Conservation (phyloP, 1,140 invertebrate genomes). For the Psix sp. region DNA sequence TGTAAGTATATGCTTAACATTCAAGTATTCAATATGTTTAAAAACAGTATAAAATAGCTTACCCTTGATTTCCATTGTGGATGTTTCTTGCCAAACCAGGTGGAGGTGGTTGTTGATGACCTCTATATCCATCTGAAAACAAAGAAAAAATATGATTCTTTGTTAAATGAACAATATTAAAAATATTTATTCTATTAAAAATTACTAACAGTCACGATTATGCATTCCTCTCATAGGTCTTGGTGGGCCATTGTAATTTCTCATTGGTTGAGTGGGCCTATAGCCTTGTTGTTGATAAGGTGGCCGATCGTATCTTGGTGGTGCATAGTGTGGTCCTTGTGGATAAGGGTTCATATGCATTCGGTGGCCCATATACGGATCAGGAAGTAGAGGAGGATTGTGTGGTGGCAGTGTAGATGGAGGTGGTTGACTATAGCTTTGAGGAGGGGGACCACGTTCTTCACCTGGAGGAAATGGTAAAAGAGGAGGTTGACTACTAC, state of each 20-base stretch:
- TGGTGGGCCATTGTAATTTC: conserved; percentile 71
- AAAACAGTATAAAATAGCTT: conserved; percentile 26
- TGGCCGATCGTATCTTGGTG: conserved; percentile 70
- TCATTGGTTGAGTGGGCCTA: conserved; percentile 67
- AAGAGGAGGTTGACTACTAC: conserved; percentile 66
- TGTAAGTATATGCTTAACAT: neutral
- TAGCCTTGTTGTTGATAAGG: conserved; percentile 70
- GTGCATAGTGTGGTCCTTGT: conserved; percentile 73
- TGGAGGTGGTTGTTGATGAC: conserved; percentile 73
- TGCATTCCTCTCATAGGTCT: conserved; percentile 73
- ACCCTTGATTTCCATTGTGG: conserved; percentile 75
- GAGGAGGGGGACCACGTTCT: conserved; percentile 67
- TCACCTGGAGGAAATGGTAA: conserved; percentile 74
- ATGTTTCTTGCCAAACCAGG: conserved; percentile 71
- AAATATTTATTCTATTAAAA: neutral
- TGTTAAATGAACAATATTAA: conserved; percentile 11
- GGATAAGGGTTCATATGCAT: conserved; percentile 74
- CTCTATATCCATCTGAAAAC: conserved; percentile 70
- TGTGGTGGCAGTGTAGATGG: conserved; percentile 69
- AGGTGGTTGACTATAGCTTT: conserved; percentile 71
- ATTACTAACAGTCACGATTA: conserved; percentile 69
- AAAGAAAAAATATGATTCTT: too few relatives aligned
- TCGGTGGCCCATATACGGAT: conserved; percentile 73
- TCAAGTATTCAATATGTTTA: conserved; percentile 3
- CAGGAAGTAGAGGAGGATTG: conserved; percentile 70